Conservation (phyloP, 2,888 invertebrate genomes). For the Isotomurus palustris region DNA sequence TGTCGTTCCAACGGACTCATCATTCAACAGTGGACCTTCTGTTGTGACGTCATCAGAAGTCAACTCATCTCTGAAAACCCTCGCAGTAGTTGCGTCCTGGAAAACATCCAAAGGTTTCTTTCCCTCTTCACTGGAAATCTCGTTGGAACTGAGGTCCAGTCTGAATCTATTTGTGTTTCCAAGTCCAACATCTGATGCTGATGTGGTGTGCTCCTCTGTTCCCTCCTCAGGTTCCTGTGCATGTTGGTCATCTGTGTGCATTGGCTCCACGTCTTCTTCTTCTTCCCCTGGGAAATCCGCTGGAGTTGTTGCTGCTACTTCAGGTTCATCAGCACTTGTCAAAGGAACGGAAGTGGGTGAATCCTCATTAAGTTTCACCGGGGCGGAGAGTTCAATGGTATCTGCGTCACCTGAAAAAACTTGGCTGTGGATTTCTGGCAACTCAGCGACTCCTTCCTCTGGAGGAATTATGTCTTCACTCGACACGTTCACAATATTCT, state of each 20-base stretch:
- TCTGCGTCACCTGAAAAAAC: constrained; percentile 9
- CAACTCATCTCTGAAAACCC: neutral
- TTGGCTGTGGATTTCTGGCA: constrained; percentile 6
- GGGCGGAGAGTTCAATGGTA: constrained; percentile 12
- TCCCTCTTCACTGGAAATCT: no score
- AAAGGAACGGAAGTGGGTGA: constrained; percentile 1
- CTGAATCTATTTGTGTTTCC: no score
- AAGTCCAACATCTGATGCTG: no score
- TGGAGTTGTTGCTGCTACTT: neutral
- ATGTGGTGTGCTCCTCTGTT: no score
- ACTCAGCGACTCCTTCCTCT: neutral
- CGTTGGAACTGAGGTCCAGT: no score
- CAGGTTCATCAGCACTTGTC: neutral
- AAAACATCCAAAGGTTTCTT: no score
- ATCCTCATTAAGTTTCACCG: neutral
- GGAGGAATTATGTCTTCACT: constrained; percentile 6
- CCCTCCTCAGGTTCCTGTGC: neutral
- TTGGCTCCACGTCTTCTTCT: neutral
- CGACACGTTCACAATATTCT: neutral
- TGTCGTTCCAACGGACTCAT: constrained; percentile 10
- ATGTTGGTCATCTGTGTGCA: constrained; percentile 10
- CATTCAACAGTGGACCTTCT: neutral
- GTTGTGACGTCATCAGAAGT: neutral
- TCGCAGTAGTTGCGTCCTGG: neutral
- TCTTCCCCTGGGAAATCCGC: neutral